These are phyloP conservation scores for Bucco capensis DNA, from an alignment of 2,113 vertebrate genomes.

Conservation along the genomic window DNA sequence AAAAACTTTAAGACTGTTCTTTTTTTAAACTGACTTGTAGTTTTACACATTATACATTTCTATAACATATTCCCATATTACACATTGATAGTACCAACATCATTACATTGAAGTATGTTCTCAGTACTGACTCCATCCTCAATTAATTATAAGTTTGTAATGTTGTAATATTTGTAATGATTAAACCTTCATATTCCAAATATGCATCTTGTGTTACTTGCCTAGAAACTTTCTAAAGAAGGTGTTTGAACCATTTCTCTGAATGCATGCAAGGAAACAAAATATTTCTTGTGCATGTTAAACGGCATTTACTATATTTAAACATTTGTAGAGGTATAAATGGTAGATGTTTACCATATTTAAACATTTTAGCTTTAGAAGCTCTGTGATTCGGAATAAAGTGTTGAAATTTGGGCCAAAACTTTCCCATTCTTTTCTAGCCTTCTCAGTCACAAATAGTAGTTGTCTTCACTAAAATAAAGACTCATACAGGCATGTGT, in stretches of 20 bases:
- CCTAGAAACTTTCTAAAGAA: not conserved
- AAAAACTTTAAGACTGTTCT: not conserved
- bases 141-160: conserved; percentile 53
- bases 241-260: not conserved
- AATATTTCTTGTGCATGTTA: not conserved
- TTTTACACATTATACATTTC: not conserved
- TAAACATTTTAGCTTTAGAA: not conserved
- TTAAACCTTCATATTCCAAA: conserved; percentile 51
- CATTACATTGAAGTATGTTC: conserved; percentile 50
- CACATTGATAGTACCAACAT: conserved; percentile 24
- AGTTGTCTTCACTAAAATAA: not conserved
- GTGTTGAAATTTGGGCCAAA: not conserved
- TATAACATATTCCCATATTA: not conserved
- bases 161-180: conserved; percentile 54
- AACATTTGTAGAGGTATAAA: not conserved
- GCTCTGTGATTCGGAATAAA: not conserved
- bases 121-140: conserved; percentile 46
- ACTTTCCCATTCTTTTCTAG: not conserved
- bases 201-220: not conserved
- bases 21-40: not conserved
- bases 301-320: not conserved
- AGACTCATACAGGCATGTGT: not conserved
- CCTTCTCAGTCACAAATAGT: not conserved
- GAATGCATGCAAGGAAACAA: not conserved
- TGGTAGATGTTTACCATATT: no score